Base-by-base conservation (phyloP, 1,140 invertebrate species). In the Conus ventricosus region DNA sequence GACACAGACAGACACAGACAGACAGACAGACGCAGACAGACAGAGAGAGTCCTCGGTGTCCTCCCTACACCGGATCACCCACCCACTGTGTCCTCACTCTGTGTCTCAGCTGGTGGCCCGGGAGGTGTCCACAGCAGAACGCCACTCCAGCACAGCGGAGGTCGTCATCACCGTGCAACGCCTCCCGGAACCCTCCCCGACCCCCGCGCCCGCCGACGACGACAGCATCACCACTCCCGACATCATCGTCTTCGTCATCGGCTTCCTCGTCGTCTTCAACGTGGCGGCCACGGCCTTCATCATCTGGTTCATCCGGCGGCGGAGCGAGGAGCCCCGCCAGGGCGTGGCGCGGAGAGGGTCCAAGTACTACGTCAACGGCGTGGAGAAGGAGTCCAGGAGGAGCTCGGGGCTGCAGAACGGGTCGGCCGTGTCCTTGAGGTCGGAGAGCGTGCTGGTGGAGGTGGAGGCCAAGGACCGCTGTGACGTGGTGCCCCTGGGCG, bases 241-340 rank as follows among this genome's bases (percentile, higher is more conserved):
- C 86, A 81, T 89, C 76, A 82, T 89, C 15, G 89, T 89, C 55
- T 89, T 89, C 86, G 81, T 89, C 67, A 84, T 89, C 53, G 85
- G 89, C 51, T 89, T 89, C 57, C 82, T 89, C n/a, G 86, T 89
- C 54, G 8, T 89, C 27, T 85, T 89, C 76, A 89, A 89, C 76
- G 83, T 89, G 27, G 75, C 63, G 7, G 87, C 83, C 53, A 80
- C 89, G 13, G 75, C 84, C 15, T 57, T 76, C 23, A 87, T 89
- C 39, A 80, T 87, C 75, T 84, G 63, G 63, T 63, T 81, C 71
- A 82, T 88, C 75, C 60, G 82, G 17, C 82, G 25, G 51, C 39
- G 75, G 17, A 39, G 17, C 25, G 57, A 80, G 67, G 53, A 60
- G 27, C 67, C 67, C 0, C 25, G 13, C 5, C 67, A 85, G 10